Percentiles rank a stretch among this genome's conserved stretches.
These are phyloP conservation scores for Oscheius myriophilus DNA, from an alignment of 2,888 invertebrate genomes.

Conservation along the genomic window DNA sequence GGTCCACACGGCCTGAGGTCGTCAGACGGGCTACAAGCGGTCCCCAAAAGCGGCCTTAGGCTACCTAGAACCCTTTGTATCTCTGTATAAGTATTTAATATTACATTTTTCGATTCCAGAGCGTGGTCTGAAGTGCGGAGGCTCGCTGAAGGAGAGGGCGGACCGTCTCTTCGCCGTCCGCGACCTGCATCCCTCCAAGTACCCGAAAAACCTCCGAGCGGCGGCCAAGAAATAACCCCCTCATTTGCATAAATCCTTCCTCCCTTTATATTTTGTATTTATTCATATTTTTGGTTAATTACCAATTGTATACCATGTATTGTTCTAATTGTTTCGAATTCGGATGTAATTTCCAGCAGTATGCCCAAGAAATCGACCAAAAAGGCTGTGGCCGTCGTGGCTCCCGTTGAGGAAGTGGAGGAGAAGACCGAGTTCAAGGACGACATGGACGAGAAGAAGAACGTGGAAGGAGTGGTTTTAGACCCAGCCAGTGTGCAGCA, in stretches of 20 bases:
- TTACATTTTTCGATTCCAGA: slow-evolving; percentile 35
- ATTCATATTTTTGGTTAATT: neutral
- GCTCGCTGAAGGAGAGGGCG: slow-evolving; percentile 73
- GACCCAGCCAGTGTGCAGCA: slow-evolving; percentile 13
- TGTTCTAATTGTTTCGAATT: neutral
- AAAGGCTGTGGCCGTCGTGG: neutral
- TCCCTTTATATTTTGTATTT: neutral
- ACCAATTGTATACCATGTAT: neutral
- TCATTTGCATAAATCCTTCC: neutral
- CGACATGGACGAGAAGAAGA: slow-evolving; percentile 14
- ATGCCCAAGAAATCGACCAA: slow-evolving; percentile 3
- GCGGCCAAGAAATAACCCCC: slow-evolving; percentile 4
- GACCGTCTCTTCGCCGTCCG: slow-evolving; percentile 71
- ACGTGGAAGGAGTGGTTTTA: neutral
- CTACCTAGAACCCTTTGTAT: neutral
- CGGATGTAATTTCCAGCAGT: neutral
- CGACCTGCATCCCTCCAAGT: slow-evolving; percentile 47
- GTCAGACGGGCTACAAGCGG: too few species aligned
- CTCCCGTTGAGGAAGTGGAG: neutral
- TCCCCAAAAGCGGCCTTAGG: too few species aligned
- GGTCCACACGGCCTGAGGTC: too few species aligned
- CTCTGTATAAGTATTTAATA: neutral
- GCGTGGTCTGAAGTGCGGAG: slow-evolving; percentile 75
- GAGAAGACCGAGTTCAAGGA: neutral
- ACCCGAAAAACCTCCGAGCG: slow-evolving; percentile 54